Conservation (phyloP, 1,140 invertebrate genomes). For the Hypothenemus hampei region DNA sequence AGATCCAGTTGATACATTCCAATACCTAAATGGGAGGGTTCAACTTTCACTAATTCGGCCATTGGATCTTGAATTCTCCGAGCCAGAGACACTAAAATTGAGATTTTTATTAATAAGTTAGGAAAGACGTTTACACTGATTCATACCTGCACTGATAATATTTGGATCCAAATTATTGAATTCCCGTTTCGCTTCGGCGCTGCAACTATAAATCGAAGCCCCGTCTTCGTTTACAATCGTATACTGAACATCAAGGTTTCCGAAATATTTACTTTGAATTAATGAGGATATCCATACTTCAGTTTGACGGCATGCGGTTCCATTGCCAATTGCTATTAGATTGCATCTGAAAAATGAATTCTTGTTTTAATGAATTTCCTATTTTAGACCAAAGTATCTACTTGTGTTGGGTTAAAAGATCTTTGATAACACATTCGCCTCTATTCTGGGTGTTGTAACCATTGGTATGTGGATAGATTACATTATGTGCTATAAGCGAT, state of each 20-base stretch:
- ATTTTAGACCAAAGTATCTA: no score
- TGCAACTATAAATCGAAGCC: conserved; percentile 86
- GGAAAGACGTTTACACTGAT: neutral
- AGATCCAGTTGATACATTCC: conserved; percentile 94
- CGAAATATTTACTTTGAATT: conserved; percentile 54
- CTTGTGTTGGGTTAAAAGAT: conserved; percentile 35
- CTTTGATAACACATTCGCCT: conserved; percentile 28
- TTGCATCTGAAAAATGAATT: conserved; percentile 55
- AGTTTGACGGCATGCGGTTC: conserved; percentile 80
- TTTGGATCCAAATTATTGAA: conserved; percentile 77
- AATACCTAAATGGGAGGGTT: conserved; percentile 84
- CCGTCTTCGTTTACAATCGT: conserved; percentile 86
- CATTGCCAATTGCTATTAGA: conserved; percentile 81
- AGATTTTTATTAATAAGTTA: neutral
- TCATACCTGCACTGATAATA: conserved; percentile 68
- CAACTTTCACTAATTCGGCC: conserved; percentile 86
- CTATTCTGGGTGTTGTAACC: no score
- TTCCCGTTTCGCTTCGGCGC: conserved; percentile 75
- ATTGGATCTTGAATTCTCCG: conserved; percentile 83
- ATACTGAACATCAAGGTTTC: conserved; percentile 57
- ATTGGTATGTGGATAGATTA: conserved; percentile 60
- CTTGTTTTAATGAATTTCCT: no score
- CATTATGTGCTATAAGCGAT: conserved; percentile 60
- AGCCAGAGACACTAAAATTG: conserved; percentile 68
- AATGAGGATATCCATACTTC: conserved; percentile 68